Percentiles rank a stretch among this genome's conserved stretches.
phyloP scores from a whole-genome alignment of 2,888 invertebrate species.

The Copidosoma aretas region DNA sequence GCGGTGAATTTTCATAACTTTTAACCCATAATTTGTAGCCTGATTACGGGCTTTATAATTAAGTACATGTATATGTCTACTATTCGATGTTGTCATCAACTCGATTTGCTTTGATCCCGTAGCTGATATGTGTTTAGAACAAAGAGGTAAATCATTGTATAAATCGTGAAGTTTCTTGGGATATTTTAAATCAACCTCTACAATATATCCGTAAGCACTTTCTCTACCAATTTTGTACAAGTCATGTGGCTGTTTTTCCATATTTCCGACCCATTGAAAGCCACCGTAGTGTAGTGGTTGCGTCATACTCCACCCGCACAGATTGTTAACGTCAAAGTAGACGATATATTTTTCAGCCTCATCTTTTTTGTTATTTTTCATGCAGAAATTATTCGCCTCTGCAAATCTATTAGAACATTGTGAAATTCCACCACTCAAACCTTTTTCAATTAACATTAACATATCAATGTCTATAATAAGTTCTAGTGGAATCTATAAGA shows the following conservation, averaged over 20 bases:
- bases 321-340: constrained; percentile 19
- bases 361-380: background rate
- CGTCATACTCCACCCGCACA: constrained; percentile 22
- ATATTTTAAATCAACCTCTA: constrained; percentile 20
- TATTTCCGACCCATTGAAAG: constrained; percentile 12
- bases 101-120: constrained; percentile 39
- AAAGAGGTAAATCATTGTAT: constrained; percentile 41
- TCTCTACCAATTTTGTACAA: background rate
- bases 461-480: constrained; percentile 15
- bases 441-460: constrained; percentile 29
- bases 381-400: constrained; percentile 19
- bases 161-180: background rate
- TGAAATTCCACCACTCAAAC: constrained; percentile 30
- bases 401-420: constrained; percentile 34
- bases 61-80: constrained; percentile 51
- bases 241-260: constrained; percentile 17
- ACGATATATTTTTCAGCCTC: background rate
- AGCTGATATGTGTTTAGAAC: constrained; percentile 44
- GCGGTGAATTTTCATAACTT: constrained; percentile 46
- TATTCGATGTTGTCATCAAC: constrained; percentile 45
- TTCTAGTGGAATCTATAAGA: no score
- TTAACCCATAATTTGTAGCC: constrained; percentile 46
- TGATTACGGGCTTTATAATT: constrained; percentile 52
- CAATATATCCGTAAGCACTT: constrained; percentile 1
- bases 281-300: constrained; percentile 7